Evolutionary conservation across 2,797 vertebrate species (phyloP).

Genomic region (Danionella dracula): DNA sequence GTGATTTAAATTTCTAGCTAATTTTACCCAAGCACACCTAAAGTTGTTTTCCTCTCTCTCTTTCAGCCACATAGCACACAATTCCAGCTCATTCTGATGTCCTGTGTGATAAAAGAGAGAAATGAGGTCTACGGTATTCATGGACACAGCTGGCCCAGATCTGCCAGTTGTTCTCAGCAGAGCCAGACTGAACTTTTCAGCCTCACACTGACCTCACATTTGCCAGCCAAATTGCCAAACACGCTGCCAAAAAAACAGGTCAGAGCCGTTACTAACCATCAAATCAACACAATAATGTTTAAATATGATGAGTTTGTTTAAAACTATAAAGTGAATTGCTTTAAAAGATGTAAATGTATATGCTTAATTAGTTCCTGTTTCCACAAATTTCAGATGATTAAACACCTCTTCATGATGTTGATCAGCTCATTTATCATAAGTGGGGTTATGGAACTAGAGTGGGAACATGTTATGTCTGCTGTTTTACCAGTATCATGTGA

Average conservation of each 20-base stretch:
- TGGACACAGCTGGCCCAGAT: slow-evolving; percentile 46
- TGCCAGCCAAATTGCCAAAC: slow-evolving; percentile 29
- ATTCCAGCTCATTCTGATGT: too few species aligned
- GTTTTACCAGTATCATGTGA: too few species aligned
- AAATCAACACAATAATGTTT: neutral
- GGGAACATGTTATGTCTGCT: too few species aligned
- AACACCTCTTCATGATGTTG: too few species aligned
- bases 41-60: neutral
- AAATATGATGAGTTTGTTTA: too few species aligned
- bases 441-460: too few species aligned
- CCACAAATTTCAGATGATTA: too few species aligned
- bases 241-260: slow-evolving; percentile 6
- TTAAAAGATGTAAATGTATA: too few species aligned
- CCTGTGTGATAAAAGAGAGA: slow-evolving; percentile 40
- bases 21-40: neutral
- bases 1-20: neutral
- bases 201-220: slow-evolving; percentile 31
- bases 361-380: too few species aligned
- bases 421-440: too few species aligned
- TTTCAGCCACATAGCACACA: neutral
- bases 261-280: neutral
- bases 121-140: slow-evolving; percentile 45
- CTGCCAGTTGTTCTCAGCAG: slow-evolving; percentile 40
- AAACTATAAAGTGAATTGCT: too few species aligned
- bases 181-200: slow-evolving; percentile 20